Base-by-base conservation (phyloP, 2,113 vertebrate species). In the Uria lomvia region DNA sequence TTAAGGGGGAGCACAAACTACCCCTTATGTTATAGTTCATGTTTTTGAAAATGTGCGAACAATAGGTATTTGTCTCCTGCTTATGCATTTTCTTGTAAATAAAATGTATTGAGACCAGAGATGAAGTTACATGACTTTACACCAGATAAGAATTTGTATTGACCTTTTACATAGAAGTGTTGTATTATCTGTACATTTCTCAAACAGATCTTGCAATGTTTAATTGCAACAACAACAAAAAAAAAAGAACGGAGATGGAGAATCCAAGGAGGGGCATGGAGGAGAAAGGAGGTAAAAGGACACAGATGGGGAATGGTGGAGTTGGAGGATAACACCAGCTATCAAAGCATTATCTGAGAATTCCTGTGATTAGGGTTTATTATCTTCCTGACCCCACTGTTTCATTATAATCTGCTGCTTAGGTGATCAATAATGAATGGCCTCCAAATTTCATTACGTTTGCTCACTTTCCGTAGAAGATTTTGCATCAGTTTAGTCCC, bases 41-140 rank as follows among this genome's bases (percentile, higher is more conserved):
- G 65, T 7, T 92, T 94, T 32, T 89, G 58, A 82, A 87, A 89
- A 62, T 60, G 60, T 86, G n/a, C 58, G 75, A 94, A 91, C 43
- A 60, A 66, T 75, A 72, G 49, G 55, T 87, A 53, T 68, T 95
- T 94, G 86, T 87, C 66, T 62, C 19, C 53, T 94, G 83, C 27
- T 91, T 85, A 73, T 87, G 55, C 14, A 15, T 96, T 94, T 91
- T 76, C 74, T 62, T 95, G 80, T 96, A 95, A 97, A 95, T 94
- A 95, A 95, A 94, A 89, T 75, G 38, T 87, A 10, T 73, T 94
- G 92, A 89, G 58, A 81, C 32, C 66, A 82, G 80, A 87, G n/a
- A 40, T 72, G 66, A 58, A 85, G 62, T 94, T 87, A 72, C 66
- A 32, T 76, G 90, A 87, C 15, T 94, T 96, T 76, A 76, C 53